These are phyloP conservation scores for Paragorgia papillata DNA, from an alignment of 92 coral and sea anemone genomes.

Conservation along the genomic window DNA sequence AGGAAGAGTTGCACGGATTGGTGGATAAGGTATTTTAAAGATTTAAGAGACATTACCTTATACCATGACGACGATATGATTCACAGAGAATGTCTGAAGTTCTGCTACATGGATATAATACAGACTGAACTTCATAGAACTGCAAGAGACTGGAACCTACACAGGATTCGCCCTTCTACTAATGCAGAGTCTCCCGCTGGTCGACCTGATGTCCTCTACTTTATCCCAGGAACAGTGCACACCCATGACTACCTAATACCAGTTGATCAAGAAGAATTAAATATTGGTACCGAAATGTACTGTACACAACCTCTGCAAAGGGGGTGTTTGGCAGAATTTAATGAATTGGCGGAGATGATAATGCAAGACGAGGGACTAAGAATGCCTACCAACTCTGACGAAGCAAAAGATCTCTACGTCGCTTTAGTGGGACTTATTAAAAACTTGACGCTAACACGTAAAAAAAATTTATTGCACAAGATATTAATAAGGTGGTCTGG, in stretches of 20 bases:
- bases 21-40: constrained; percentile 20
- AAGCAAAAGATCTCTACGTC: constrained; percentile 49
- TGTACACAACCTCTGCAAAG: constrained; percentile 44
- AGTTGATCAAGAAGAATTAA: constrained; percentile 21
- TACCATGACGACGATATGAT: constrained; percentile 3
- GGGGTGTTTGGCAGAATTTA: constrained; percentile 61
- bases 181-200: constrained; percentile 33
- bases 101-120: constrained; percentile 11
- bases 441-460: background rate
- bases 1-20: background rate
- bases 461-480: no score
- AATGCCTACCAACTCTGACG: constrained; percentile 51
- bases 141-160: constrained; percentile 8
- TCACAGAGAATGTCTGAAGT: background rate
- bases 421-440: constrained; percentile 30
- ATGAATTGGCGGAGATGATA: constrained; percentile 66
- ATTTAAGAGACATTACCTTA: constrained; percentile 12
- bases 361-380: constrained; percentile 70
- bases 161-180: constrained; percentile 12
- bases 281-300: constrained; percentile 56
- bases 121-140: background rate
- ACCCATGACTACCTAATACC: background rate
- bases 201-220: constrained; percentile 27
- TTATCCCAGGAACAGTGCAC: background rate
- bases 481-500: no score